These are phyloP conservation scores for Biston betularia DNA, from an alignment of 2,888 invertebrate species.

Conservation along the genomic window DNA sequence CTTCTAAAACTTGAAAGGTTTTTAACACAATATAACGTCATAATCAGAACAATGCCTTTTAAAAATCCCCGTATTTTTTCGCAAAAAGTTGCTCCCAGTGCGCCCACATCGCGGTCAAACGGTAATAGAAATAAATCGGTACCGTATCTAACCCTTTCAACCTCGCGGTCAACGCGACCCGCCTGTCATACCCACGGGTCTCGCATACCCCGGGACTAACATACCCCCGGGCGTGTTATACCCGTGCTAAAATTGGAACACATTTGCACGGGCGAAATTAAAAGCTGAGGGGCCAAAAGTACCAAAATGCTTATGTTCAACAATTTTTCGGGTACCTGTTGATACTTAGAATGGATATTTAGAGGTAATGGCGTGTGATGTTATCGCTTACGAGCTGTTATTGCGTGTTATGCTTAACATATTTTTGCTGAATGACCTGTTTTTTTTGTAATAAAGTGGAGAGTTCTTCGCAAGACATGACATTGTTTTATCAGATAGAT, in stretches of 20 bases:
- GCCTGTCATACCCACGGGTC: constrained; percentile 32
- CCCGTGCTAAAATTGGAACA: constrained; percentile 38
- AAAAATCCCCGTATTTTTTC: background rate
- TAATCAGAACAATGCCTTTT: background rate
- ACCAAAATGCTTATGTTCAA: constrained; percentile 37
- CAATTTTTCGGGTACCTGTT: constrained; percentile 39
- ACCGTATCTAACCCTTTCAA: constrained; percentile 38
- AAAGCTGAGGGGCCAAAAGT: constrained; percentile 34
- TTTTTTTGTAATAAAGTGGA: constrained; percentile 2
- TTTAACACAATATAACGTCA: background rate
- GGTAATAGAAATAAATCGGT: constrained; percentile 68
- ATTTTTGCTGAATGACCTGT: constrained; percentile 7
- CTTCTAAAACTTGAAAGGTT: background rate
- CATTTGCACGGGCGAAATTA: constrained; percentile 40
- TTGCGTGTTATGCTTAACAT: constrained; percentile 25
- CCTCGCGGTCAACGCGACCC: constrained; percentile 30
- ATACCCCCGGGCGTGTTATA: constrained; percentile 29
- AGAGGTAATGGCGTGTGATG: constrained; percentile 25
- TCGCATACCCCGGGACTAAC: constrained; percentile 33
- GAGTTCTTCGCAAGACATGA: background rate
- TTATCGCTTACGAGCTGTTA: constrained; percentile 29
- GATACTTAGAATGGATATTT: constrained; percentile 28
- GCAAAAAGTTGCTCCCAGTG: constrained; percentile 39
- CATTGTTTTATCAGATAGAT: background rate
- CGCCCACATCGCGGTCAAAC: constrained; percentile 50